phyloP scores from a whole-genome alignment of 1,140 invertebrate genomes.

The Sycophila sp. region DNA sequence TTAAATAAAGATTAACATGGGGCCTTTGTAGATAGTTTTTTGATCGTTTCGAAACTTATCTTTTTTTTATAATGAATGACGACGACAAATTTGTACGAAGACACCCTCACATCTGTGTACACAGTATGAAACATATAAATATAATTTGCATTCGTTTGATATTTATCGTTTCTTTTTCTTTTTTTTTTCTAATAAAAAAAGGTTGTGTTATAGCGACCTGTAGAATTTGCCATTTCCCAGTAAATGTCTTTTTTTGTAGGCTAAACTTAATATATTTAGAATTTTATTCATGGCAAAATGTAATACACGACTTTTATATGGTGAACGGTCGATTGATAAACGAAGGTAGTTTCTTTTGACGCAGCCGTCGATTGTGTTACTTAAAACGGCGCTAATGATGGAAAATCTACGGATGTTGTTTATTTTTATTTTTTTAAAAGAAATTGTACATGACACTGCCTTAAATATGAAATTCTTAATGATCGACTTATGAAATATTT shows the following conservation, averaged over 20 bases:
- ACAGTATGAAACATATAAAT: background rate
- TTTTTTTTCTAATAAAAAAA: constrained; percentile 5
- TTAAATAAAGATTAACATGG: constrained; percentile 25
- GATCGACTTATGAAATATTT: constrained; percentile 22
- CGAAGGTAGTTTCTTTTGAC: background rate
- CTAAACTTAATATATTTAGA: constrained; percentile 4
- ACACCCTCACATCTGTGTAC: background rate
- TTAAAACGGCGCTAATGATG: background rate
- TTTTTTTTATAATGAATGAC: constrained; percentile 19
- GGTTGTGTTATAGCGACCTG: constrained; percentile 1
- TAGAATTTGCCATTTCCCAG: background rate
- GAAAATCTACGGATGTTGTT: background rate
- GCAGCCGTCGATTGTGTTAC: background rate
- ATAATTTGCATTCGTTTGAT: constrained; percentile 9
- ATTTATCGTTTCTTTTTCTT: background rate
- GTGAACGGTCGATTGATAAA: no score
- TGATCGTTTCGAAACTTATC: constrained; percentile 19
- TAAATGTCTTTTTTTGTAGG: no score
- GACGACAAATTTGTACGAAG: constrained; percentile 7
- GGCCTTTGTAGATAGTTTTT: constrained; percentile 40
- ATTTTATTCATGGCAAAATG: constrained; percentile 23
- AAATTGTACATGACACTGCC: constrained; percentile 32
- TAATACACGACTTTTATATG: background rate
- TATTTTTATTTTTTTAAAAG: background rate
- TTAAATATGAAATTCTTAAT: constrained; percentile 23